These are phyloP conservation scores for Andrena haemorrhoa DNA, from an alignment of 2,888 invertebrate genomes.

Conservation along the genomic window DNA sequence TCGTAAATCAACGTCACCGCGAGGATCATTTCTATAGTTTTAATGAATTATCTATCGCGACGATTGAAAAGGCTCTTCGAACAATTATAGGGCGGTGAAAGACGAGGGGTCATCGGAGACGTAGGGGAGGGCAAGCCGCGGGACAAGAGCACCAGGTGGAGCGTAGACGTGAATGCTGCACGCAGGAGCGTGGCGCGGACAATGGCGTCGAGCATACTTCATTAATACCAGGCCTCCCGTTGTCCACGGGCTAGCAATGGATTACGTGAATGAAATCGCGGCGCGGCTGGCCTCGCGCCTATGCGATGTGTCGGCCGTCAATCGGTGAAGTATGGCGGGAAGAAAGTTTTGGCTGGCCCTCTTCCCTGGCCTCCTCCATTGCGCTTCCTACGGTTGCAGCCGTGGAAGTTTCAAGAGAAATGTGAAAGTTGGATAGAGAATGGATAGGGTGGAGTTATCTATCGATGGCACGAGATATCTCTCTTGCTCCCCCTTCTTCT, in stretches of 20 bases:
- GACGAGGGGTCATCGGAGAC: conserved; percentile 16
- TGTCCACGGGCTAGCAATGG: conserved; percentile 25
- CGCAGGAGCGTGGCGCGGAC: conserved; percentile 64
- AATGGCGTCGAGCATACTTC: conserved; percentile 70
- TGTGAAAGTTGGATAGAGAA: conserved; percentile 84
- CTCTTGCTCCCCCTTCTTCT: conserved; percentile 50
- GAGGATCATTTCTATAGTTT: conserved; percentile 48
- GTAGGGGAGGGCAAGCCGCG: conserved; percentile 11
- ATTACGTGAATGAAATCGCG: neutral
- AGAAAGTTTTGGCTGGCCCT: conserved; percentile 79
- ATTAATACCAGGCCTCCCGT: conserved; percentile 48
- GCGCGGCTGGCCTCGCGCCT: neutral
- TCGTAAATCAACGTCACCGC: conserved; percentile 33
- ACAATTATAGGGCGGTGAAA: conserved; percentile 45
- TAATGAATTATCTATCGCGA: conserved; percentile 70
- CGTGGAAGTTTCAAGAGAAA: conserved; percentile 83
- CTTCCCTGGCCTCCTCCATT: conserved; percentile 59
- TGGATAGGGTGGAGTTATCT: conserved; percentile 83
- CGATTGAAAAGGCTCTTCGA: conserved; percentile 55
- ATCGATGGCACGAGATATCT: conserved; percentile 77
- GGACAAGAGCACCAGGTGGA: conserved; percentile 37
- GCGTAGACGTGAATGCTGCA: conserved; percentile 65
- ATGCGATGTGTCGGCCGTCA: conserved; percentile 82
- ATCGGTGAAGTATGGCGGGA: conserved; percentile 80
- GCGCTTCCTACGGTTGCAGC: conserved; percentile 66